Percentiles rank a stretch among this genome's conserved stretches.
phyloP scores from a whole-genome alignment of 2,113 vertebrate species.

The Eublepharis macularius region DNA sequence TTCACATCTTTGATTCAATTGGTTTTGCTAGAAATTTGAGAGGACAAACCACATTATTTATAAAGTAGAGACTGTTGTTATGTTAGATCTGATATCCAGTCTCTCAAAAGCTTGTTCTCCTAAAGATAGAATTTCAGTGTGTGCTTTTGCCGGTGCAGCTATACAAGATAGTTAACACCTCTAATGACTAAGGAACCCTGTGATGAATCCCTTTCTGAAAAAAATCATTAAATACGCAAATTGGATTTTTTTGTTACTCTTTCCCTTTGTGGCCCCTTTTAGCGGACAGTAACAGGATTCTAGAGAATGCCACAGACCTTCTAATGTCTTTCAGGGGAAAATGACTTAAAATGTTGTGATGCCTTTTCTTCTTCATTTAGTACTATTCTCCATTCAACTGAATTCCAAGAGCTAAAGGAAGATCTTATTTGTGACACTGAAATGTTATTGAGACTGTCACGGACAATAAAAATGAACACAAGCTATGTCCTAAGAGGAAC shows the following conservation, averaged over 20 bases:
- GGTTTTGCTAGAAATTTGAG: background rate
- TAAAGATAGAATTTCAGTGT: background rate
- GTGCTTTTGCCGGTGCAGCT: background rate
- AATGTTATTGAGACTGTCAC: conserved; percentile 26
- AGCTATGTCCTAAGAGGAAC: conserved; percentile 27
- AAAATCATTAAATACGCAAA: no score
- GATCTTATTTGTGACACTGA: conserved; percentile 38
- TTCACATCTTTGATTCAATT: background rate
- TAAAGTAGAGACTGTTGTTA: background rate
- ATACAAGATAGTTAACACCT: no score
- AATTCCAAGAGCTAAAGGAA: conserved; percentile 5
- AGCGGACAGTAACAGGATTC: no score
- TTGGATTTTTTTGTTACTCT: no score
- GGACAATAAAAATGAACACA: background rate
- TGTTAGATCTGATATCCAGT: background rate
- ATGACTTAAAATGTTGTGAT: background rate
- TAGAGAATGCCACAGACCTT: background rate
- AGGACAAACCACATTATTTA: background rate
- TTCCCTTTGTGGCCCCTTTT: no score
- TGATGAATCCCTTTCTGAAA: no score
- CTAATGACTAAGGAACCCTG: no score
- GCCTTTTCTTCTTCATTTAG: background rate
- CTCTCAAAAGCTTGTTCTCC: background rate
- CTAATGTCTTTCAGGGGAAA: fast-evolving
- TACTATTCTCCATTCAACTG: background rate